Percentiles rank a stretch among this genome's conserved stretches.
Evolutionary conservation across 2,797 vertebrate genomes (phyloP).

Genomic region (Lepus townsendii): DNA sequence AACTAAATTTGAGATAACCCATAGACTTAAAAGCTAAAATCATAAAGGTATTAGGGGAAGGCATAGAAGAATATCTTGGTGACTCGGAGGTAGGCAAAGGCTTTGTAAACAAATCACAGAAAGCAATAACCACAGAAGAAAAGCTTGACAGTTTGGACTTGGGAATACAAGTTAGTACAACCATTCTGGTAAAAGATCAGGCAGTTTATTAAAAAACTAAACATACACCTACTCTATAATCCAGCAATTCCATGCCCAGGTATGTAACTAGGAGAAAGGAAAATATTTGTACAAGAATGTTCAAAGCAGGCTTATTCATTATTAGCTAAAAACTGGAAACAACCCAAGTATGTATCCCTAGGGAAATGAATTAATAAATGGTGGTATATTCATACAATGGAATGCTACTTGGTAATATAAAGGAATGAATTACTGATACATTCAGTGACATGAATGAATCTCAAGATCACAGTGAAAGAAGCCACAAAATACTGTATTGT

Average conservation of each 20-base stretch:
- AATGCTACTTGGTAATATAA: neutral
- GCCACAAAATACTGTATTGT: neutral
- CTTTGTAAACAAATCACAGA: slow-evolving; percentile 21
- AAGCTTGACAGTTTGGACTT: neutral
- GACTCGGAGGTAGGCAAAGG: neutral
- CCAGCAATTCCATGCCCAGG: slow-evolving; percentile 14
- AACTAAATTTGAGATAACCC: slow-evolving; percentile 50
- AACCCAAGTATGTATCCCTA: neutral
- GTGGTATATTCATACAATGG: neutral
- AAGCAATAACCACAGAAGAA: slow-evolving; percentile 36
- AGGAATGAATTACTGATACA: slow-evolving; percentile 16
- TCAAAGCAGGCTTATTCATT: neutral
- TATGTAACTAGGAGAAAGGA: slow-evolving; percentile 48
- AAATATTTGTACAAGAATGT: neutral
- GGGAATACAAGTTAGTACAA: slow-evolving; percentile 26
- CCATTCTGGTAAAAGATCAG: neutral
- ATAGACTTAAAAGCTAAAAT: slow-evolving; percentile 41
- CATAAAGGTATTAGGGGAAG: slow-evolving; percentile 4
- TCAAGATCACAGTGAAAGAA: slow-evolving; percentile 53
- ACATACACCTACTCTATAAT: neutral
- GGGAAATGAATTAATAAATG: slow-evolving; percentile 2
- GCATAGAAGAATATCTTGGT: neutral
- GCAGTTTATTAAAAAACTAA: slow-evolving; percentile 11
- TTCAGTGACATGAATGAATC: neutral
- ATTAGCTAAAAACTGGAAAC: neutral